Evolutionary conservation across 2,113 vertebrate genomes (phyloP), one percentile per base, ranked within the genome.

Genomic region (Ammospiza nelsoni): DNA sequence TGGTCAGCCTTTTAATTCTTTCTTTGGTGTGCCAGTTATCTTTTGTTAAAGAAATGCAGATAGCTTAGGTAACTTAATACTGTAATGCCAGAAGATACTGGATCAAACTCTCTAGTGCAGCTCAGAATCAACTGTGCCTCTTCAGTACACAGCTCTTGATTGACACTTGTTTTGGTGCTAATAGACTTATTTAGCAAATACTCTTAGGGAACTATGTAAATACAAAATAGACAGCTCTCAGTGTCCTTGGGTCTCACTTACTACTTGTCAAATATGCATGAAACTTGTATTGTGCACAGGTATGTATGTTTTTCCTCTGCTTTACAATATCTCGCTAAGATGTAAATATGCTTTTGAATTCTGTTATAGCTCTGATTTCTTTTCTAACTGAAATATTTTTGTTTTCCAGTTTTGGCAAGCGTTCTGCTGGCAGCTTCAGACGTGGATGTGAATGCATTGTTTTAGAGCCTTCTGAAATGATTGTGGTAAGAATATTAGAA

Each of bases 371-470:
- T 87, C 46, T 92, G 43, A 48, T 29, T 68, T 67, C 82, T 95
- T 51, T 95, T 90, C 75, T 96, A 21, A 95, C 12, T 17, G 33
- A 89, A 62, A 20, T 95, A 29, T 93, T 92, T 94, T 77, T 82
- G 51, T 6, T 94, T 91, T 81, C 81, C 93, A 99, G 99, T 96
- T 99, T 99, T 96, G 99, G 99, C 90, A 99, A 99, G 92, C 98
- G 99, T 58, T 99, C 99, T 78, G 99, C 99, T 4, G 99, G 99
- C 96, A 99, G 99, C 97, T 98, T 99, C 95, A 98, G 99, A 28
- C 99, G 99, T 79, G 99, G 99, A 96, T 99, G 99, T 97, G 99
- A 99, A 98, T 99, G 99, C 98, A 99, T 99, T 98, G 99, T 99
- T 93, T 98, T 99, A 97, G 99, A 99, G 96, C 99, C 99, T 71